Conservation (phyloP, 1,140 invertebrate genomes). For the Bombus sylvicola region DNA sequence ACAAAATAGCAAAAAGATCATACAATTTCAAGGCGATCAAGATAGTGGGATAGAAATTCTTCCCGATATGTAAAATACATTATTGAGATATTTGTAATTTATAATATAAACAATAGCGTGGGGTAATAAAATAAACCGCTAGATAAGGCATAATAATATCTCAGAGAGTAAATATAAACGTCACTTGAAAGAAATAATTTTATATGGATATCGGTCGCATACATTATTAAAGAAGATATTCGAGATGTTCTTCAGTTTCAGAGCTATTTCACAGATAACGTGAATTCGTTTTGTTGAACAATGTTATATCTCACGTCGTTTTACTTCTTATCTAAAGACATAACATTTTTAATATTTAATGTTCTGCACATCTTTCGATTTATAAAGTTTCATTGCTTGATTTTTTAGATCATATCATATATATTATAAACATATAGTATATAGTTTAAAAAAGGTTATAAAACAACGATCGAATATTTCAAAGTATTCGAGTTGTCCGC, state of each 20-base stretch:
- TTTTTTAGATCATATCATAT: background rate
- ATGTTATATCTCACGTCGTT: background rate
- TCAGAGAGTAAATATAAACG: background rate
- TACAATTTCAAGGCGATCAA: background rate
- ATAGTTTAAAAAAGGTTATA: background rate
- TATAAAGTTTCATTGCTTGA: background rate
- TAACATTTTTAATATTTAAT: background rate
- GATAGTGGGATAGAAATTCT: background rate
- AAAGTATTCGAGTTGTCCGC: no score
- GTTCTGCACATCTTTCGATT: background rate
- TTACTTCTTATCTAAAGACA: background rate
- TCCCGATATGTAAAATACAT: no score
- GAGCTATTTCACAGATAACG: background rate
- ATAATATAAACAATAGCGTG: background rate
- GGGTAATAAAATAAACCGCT: background rate
- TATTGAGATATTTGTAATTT: no score
- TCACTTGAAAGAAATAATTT: background rate
- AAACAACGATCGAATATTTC: no score
- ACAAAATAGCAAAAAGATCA: background rate
- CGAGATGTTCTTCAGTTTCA: constrained; percentile 23
- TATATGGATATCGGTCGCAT: no score
- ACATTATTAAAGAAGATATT: constrained; percentile 11
- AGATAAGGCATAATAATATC: background rate
- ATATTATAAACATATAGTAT: background rate
- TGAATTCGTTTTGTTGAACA: background rate